A percentile compares a stretch with the other conserved stretches of the same genome.
Evolutionary conservation across 2,113 vertebrate genomes (phyloP).

Genomic region (Miniopterus natalensis): DNA sequence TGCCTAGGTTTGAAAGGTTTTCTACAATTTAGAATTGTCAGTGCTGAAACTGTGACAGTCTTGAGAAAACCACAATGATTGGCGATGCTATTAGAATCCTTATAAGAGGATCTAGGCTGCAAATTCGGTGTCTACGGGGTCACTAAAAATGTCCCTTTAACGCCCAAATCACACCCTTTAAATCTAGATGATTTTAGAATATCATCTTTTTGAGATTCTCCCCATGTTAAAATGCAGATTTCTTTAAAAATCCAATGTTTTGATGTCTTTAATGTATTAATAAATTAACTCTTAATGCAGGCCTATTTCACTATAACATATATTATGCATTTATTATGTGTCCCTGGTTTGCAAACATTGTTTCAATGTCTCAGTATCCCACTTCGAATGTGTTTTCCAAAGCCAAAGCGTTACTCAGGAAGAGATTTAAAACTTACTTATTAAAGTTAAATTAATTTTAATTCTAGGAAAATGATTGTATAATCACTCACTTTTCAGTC

Average conservation of each 20-base stretch:
- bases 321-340: not conserved
- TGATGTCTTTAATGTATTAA: not conserved
- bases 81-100: not conserved
- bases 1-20: not conserved
- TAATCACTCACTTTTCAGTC: not conserved
- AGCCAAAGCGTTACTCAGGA: not conserved
- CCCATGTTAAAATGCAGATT: not conserved
- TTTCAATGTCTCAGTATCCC: not conserved
- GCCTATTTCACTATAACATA: not conserved
- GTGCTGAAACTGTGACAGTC: not conserved
- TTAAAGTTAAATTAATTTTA: constrained; percentile 39
- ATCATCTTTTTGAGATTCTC: not conserved
- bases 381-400: not conserved
- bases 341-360: not conserved
- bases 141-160: not conserved
- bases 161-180: not conserved
- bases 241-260: not conserved
- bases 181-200: not conserved
- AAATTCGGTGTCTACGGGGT: not conserved
- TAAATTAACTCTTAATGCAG: not conserved
- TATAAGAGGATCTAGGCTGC: not conserved
- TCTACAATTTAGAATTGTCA: not conserved
- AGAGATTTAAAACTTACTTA: constrained; percentile 7
- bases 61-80: not conserved
- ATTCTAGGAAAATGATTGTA: not conserved